Base-by-base conservation (phyloP, 2,888 invertebrate genomes). In the Glyphotaelius pellucidus region DNA sequence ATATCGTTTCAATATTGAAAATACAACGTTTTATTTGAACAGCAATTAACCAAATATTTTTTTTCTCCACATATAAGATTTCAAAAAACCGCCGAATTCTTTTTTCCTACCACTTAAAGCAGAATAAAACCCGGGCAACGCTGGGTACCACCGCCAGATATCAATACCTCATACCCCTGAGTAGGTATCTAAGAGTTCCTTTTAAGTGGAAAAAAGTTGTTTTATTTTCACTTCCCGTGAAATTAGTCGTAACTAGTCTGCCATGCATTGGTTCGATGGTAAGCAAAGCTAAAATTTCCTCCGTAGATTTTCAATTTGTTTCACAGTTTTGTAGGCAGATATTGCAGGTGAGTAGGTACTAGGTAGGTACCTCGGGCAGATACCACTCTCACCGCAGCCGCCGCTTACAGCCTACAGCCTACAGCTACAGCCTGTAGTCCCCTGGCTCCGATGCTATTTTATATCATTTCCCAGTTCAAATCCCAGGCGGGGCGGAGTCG, bases 281-380 rank as follows among this genome's bases (percentile, higher is more conserved):
- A 92, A 87, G 92, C 88, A 91, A 92, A 92, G 93, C 91, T 93
- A 91, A 93, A 93, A 93, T 91, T 91, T 91, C 89, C 90, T 90
- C 92, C 90, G 90, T 81, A 89, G 93, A 93, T 93, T 93, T 93
- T 92, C 93, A 93, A 93, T 93, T 92, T 93, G 89, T 80, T 88
- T 79, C 35, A 32, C 79, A 67, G 88, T 25, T 25, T n/a, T 25
- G 67, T 67, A 67, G 67, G 67, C 67, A 67, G 67, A 25, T 67
- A 67, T 25, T 67, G 25, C 25, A 67, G 67, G 67, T 67, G 7
- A 19, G 47, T 47, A 47, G 47, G 12, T 52, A 19, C 14, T 47
- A 47, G 47, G 12, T 52, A 52, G 19, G 25, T 67, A 25, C 67
- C 52, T 19, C 3, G 15, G 15, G 52, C 14, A 52, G 52, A 19